A percentile compares a stretch with the other conserved stretches of the same genome.
These are phyloP conservation scores for Yponomeuta malinellus DNA, from an alignment of 2,888 invertebrate species.

Conservation along the genomic window DNA sequence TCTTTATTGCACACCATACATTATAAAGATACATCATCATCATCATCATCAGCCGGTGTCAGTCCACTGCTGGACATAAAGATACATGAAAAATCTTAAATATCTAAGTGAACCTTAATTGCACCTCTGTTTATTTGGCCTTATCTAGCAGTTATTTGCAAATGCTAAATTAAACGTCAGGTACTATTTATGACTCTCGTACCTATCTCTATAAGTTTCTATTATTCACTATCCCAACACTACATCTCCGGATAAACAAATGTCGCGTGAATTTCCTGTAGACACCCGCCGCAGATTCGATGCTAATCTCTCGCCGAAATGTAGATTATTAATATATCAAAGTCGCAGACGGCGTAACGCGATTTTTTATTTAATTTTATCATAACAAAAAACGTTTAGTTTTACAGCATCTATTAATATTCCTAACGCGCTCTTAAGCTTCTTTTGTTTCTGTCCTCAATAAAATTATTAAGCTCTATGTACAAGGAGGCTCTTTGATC, in stretches of 20 bases:
- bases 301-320: slow-evolving; percentile 55
- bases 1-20: too few relatives aligned
- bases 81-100: too few relatives aligned
- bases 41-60: too few relatives aligned
- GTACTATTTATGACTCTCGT: too few relatives aligned
- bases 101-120: too few relatives aligned
- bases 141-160: too few relatives aligned
- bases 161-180: too few relatives aligned
- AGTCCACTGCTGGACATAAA: too few relatives aligned
- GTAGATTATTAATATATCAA: slow-evolving; percentile 58
- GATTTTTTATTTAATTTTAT: slow-evolving; percentile 28
- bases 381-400: slow-evolving; percentile 35
- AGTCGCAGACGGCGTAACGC: slow-evolving; percentile 31
- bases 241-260: slow-evolving; percentile 38
- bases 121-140: too few relatives aligned
- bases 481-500: slow-evolving; percentile 45
- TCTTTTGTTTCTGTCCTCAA: slow-evolving; percentile 56
- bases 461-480: slow-evolving; percentile 40
- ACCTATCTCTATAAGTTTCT: not conserved
- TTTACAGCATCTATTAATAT: slow-evolving; percentile 58
- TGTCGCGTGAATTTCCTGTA: slow-evolving; percentile 41
- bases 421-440: slow-evolving; percentile 61
- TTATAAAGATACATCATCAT: too few relatives aligned
- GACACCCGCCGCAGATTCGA: slow-evolving; percentile 40
- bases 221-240: slow-evolving; percentile 29